These are phyloP conservation scores for Melitaea athalia DNA, from an alignment of 2,888 invertebrate species.

Conservation along the genomic window DNA sequence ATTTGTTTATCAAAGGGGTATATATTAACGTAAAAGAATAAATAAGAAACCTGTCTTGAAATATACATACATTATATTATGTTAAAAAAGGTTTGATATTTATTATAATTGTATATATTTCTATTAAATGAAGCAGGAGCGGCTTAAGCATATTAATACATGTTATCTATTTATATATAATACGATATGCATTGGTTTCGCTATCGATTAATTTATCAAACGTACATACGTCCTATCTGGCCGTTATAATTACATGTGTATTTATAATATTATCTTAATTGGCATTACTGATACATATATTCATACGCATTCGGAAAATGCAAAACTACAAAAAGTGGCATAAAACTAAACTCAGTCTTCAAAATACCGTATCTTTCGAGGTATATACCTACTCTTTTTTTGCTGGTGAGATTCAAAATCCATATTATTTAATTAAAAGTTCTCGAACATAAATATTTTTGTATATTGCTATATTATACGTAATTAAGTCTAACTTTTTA, in stretches of 20 bases:
- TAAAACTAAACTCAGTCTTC: conserved; percentile 8
- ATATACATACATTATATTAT: background rate
- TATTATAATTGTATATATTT: background rate
- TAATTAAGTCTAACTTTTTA: background rate
- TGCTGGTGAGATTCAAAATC: conserved; percentile 1
- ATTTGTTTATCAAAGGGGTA: too few relatives aligned
- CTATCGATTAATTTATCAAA: conserved; percentile 22
- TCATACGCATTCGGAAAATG: conserved; percentile 5
- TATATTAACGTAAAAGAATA: too few relatives aligned
- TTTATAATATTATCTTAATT: conserved; percentile 25
- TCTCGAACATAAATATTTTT: background rate
- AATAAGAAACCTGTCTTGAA: background rate
- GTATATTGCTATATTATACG: background rate
- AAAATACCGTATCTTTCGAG: conserved; percentile 1
- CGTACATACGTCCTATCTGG: conserved; percentile 18
- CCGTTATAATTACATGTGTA: conserved; percentile 23
- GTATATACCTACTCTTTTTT: background rate
- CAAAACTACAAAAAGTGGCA: conserved; percentile 9
- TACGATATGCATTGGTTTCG: conserved; percentile 24
- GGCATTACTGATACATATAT: conserved; percentile 10
- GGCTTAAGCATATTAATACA: conserved; percentile 15
- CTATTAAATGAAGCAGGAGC: conserved; percentile 5
- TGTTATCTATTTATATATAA: conserved; percentile 20
- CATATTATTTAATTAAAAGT: conserved; percentile 12
- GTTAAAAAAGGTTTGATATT: too few relatives aligned